Conservation (phyloP, 2,888 invertebrate species). For the Volucella inflata region DNA sequence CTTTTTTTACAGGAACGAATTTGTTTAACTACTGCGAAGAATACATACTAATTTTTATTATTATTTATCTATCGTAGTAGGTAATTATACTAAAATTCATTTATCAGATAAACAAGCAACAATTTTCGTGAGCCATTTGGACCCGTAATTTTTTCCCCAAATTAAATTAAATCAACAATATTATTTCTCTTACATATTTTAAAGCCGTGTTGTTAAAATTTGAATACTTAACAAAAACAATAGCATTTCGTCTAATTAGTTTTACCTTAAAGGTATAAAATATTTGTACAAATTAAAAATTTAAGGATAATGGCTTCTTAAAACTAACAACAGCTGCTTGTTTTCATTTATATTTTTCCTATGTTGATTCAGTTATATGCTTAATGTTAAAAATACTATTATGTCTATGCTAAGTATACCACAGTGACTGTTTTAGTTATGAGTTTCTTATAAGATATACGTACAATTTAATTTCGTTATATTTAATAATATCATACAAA, state of each 20-base stretch:
- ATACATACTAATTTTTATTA: conserved; percentile 7
- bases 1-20: conserved; percentile 67
- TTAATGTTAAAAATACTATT: background rate
- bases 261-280: no score
- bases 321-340: no score
- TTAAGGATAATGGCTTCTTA: no score
- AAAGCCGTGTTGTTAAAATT: no score
- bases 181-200: no score
- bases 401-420: conserved; percentile 2
- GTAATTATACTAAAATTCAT: background rate
- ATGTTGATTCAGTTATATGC: no score
- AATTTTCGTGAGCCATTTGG: background rate
- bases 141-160: no score
- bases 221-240: no score
- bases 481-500: background rate
- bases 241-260: no score
- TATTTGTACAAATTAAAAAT: no score
- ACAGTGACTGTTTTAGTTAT: conserved; percentile 57
- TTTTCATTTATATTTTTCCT: background rate
- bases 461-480: background rate
- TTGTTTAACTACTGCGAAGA: conserved; percentile 39
- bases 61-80: background rate
- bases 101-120: background rate
- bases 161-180: no score
- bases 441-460: conserved; percentile 7